phyloP scores from a whole-genome alignment of 2,888 invertebrate species.

The Dicranocentrus wangi region DNA sequence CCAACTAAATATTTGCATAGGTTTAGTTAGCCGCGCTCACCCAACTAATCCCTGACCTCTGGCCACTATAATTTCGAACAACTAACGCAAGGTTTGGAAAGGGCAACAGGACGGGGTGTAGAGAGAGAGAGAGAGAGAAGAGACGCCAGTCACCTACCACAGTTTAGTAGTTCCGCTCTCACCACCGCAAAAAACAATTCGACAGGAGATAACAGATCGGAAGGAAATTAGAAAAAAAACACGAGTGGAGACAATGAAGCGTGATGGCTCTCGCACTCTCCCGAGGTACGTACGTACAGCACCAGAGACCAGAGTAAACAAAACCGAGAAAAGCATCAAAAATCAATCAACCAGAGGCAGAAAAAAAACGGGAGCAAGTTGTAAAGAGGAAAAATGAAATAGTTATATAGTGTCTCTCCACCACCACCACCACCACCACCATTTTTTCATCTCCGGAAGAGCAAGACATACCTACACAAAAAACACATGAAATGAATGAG shows the following conservation, averaged over 20 bases:
- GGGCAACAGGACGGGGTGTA: too few relatives aligned
- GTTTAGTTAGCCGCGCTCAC: too few relatives aligned
- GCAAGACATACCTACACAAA: background rate
- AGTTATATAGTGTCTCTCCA: background rate
- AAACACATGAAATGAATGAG: too few relatives aligned
- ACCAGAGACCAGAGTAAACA: slow-evolving; percentile 50
- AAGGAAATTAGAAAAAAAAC: slow-evolving; percentile 7
- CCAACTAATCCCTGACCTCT: too few relatives aligned
- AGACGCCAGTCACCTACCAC: too few relatives aligned
- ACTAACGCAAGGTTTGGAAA: too few relatives aligned
- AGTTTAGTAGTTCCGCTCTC: too few relatives aligned
- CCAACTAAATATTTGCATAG: too few relatives aligned
- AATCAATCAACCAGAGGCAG: slow-evolving; percentile 49
- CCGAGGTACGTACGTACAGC: too few relatives aligned
- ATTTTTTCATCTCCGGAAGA: background rate
- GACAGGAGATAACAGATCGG: background rate
- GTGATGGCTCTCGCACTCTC: background rate
- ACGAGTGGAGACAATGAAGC: background rate
- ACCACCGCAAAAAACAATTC: slow-evolving; percentile 10
- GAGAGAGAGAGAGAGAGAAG: too few relatives aligned
- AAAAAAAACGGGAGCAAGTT: slow-evolving; percentile 25
- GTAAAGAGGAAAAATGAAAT: slow-evolving; percentile 43
- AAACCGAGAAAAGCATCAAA: slow-evolving; percentile 36
- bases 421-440: background rate
- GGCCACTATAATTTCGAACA: too few relatives aligned